phyloP scores from a whole-genome alignment of 2,797 vertebrate genomes.

The Hybognathus amarus region DNA sequence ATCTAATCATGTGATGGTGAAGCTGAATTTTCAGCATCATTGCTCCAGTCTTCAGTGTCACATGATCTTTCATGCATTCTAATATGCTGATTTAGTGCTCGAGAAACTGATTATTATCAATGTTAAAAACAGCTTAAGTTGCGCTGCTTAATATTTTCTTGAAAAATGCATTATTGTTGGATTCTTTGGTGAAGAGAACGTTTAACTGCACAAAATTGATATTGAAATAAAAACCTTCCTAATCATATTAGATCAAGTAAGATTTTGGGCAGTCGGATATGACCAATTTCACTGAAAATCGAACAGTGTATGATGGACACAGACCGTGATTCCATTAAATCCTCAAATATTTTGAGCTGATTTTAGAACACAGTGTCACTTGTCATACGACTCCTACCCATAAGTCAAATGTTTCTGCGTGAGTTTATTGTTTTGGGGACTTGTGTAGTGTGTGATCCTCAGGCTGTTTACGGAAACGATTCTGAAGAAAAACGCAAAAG shows the following conservation, averaged over 20 bases:
- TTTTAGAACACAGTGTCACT: neutral
- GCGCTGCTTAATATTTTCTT: neutral
- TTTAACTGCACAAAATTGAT: neutral
- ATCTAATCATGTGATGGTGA: neutral
- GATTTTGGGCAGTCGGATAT: neutral
- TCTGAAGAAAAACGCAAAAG: no score
- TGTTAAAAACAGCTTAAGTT: neutral
- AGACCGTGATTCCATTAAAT: neutral
- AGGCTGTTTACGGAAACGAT: no score
- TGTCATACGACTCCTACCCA: neutral
- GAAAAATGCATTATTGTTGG: neutral
- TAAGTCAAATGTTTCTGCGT: neutral
- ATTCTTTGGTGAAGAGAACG: neutral
- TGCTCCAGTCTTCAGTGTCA: neutral
- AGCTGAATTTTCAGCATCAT: neutral
- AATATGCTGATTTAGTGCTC: neutral
- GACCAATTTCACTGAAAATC: neutral
- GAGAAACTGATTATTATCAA: neutral
- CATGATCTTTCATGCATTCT: neutral
- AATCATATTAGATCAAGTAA: neutral
- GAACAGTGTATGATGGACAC: no score
- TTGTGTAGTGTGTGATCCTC: neutral
- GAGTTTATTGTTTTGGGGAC: neutral
- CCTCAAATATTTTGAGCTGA: neutral
- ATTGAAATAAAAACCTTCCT: no score